Conservation (phyloP, 2,113 vertebrate genomes). For the Athene noctua region DNA sequence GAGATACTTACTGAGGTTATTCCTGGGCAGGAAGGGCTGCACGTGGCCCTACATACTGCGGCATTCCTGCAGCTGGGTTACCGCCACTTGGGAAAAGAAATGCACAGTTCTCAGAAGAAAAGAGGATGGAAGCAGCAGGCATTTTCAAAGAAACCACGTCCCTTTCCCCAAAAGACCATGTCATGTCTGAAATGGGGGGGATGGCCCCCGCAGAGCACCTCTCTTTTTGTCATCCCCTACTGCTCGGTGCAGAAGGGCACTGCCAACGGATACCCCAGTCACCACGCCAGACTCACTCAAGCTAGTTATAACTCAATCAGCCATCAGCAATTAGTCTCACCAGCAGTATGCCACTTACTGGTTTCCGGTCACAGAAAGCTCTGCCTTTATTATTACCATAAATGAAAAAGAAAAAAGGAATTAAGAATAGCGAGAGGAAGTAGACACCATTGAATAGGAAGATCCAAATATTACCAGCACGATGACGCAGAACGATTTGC, state of each 20-base stretch:
- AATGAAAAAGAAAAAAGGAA: not conserved
- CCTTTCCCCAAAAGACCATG: accelerated
- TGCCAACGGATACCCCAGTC: not conserved
- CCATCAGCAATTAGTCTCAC: not conserved
- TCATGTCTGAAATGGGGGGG: not conserved
- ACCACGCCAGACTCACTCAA: not conserved
- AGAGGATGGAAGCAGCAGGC: not conserved
- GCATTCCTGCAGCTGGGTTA: not conserved
- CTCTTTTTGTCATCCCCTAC: not conserved
- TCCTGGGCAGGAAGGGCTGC: not conserved
- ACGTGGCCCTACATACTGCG: not conserved
- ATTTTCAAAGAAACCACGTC: not conserved
- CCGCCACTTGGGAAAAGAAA: not conserved
- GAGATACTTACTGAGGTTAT: not conserved
- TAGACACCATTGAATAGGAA: not conserved
- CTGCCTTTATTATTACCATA: not conserved
- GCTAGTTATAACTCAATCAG: not conserved
- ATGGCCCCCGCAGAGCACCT: not conserved
- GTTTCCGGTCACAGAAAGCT: not conserved
- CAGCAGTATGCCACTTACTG: not conserved
- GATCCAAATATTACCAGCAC: not conserved
- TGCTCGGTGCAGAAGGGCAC: not conserved
- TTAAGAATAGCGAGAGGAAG: not conserved
- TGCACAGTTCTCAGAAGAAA: not conserved
- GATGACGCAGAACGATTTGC: not conserved